These are phyloP conservation scores for Bolinopsis microptera DNA, from an alignment of 37 sponge, comb jelly and placozoan species.

Conservation along the genomic window DNA sequence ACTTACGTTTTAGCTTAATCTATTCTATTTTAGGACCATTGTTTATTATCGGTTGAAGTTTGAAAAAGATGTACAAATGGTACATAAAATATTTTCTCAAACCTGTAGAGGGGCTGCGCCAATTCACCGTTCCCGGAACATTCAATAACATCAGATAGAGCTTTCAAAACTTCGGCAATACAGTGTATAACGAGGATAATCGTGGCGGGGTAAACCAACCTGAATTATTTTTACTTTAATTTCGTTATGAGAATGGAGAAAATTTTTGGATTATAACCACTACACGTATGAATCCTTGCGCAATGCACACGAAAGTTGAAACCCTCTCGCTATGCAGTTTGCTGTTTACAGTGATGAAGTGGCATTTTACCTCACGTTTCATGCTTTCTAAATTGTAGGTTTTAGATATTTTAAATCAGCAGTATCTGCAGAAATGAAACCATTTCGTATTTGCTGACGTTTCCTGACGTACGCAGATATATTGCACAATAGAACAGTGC, in stretches of 20 bases:
- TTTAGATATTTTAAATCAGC: too few relatives aligned
- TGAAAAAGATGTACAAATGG: too few relatives aligned
- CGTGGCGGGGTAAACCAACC: slow-evolving; percentile 50
- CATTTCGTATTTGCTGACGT: not conserved
- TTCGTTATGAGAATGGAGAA: not conserved
- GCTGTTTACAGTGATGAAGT: too few relatives aligned
- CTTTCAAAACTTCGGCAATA: slow-evolving; percentile 5
- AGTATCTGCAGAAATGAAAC: too few relatives aligned
- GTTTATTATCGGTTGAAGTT: too few relatives aligned
- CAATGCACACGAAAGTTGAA: too few relatives aligned
- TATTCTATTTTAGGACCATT: too few relatives aligned
- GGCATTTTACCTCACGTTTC: too few relatives aligned
- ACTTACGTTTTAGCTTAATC: too few relatives aligned
- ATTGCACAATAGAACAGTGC: not conserved
- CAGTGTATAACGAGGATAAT: slow-evolving; percentile 31
- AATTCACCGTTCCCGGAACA: slow-evolving; percentile 12
- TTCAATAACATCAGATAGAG: slow-evolving; percentile 2
- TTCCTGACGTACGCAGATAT: not conserved
- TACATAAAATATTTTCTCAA: not conserved
- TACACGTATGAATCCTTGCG: not conserved
- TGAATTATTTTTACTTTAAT: not conserved
- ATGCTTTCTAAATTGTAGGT: too few relatives aligned
- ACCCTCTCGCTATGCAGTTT: too few relatives aligned
- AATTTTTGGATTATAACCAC: not conserved
- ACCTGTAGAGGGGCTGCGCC: slow-evolving; percentile 51